Base-by-base conservation (phyloP, 2,797 vertebrate genomes). In the Peromyscus aztecus region DNA sequence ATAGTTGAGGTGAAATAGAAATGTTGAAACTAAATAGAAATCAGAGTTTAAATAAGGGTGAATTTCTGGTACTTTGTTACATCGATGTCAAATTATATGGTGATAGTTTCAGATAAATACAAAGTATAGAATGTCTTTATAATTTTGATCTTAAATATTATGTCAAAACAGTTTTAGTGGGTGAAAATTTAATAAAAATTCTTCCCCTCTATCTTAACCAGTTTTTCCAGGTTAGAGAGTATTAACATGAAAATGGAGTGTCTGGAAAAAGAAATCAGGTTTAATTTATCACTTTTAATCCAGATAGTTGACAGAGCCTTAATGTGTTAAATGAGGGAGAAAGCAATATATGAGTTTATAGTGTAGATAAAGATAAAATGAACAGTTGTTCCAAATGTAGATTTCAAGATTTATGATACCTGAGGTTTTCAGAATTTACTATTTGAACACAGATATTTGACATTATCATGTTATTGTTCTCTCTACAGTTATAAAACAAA, bases 1-100 rank as follows among this genome's bases (percentile, higher is more conserved):
- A 84, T 16, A 82, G 23, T 88, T 95, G 81, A 83, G 2, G 8
- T 71, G 94, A 93, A 82, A 40, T 81, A 40, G 91, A 97, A 96
- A 94, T 92, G 7, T 77, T 95, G 95, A 95, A 86, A 84, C 75
- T 90, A 90, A 94, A 85, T 95, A 84, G 59, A 97, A 94, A 93
- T 96, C 67, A 94, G 13, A 78, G 84, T 86, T 81, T 95, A 65
- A 69, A 8, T 92, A 88, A 96, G 29, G n/a, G 4, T 75, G 37
- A 95, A 46, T 31, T 94, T 96, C 27, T 93, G 13, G 2, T 94
- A 49, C 34, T 85, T 88, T 83, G 43, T 69, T 91, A 52, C 81
- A 57, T 93, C 85, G 49, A 17, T 78, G 8, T 93, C 61, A 71
- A 82, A 52, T 14, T 90, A 6, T 75, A 85, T 93, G 16, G 31